Conservation (phyloP, 2,113 vertebrate genomes). For the Rynchops niger region DNA sequence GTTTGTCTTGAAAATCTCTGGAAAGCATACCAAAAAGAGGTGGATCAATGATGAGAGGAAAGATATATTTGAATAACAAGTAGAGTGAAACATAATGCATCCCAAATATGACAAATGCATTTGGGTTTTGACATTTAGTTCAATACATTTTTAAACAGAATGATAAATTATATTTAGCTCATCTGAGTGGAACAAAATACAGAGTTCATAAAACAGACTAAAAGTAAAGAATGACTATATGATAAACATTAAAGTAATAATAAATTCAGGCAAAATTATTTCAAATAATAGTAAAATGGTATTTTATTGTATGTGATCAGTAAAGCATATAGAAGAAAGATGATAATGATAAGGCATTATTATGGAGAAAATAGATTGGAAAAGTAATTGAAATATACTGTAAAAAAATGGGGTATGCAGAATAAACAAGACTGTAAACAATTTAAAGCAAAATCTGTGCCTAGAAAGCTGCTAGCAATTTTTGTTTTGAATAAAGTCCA, state of each 20-base stretch:
- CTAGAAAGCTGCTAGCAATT: background rate
- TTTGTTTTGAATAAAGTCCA: background rate
- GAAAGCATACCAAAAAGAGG: background rate
- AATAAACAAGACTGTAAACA: background rate
- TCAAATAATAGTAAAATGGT: background rate
- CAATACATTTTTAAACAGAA: background rate
- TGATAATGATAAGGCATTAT: background rate
- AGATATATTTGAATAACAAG: background rate
- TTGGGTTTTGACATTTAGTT: background rate
- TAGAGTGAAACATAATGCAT: background rate
- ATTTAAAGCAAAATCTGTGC: background rate
- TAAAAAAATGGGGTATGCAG: background rate
- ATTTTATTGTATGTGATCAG: background rate
- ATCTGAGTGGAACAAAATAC: background rate
- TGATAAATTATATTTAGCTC: background rate
- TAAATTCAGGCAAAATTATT: background rate
- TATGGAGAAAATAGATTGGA: background rate
- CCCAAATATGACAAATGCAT: background rate
- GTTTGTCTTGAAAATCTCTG: background rate
- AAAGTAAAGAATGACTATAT: background rate
- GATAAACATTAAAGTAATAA: background rate
- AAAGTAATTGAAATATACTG: background rate
- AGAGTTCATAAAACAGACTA: background rate
- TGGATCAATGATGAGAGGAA: background rate
- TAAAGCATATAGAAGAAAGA: background rate